These are phyloP conservation scores for Rhinatrema bivittatum DNA, from an alignment of 2,797 vertebrate species.

Conservation along the genomic window DNA sequence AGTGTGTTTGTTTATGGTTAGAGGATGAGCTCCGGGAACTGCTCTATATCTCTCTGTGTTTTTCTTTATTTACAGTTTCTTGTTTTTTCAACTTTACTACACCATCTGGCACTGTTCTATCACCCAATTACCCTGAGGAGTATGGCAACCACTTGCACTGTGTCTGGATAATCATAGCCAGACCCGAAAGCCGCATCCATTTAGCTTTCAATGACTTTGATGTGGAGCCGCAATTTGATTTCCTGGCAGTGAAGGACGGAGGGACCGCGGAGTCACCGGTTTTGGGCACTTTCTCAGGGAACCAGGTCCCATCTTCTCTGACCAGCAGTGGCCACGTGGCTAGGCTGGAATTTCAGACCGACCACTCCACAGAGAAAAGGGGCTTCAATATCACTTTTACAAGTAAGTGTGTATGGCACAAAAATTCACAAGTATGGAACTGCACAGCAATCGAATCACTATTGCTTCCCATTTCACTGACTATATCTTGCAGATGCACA, in stretches of 20 bases:
- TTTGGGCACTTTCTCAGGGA: conserved; percentile 90
- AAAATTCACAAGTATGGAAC: too few species aligned
- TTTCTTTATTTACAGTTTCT: conserved; percentile 85
- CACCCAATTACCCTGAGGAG: conserved; percentile 94
- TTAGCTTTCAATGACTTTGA: conserved; percentile 96
- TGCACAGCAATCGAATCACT: too few species aligned
- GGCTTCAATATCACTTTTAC: conserved; percentile 98
- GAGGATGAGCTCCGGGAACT: too few species aligned
- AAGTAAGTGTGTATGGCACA: conserved; percentile 71
- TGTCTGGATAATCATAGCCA: conserved; percentile 94
- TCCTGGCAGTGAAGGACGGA: conserved; percentile 90
- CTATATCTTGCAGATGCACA: too few species aligned
- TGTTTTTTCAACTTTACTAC: conserved; percentile 99
- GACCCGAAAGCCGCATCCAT: conserved; percentile 89
- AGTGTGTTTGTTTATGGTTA: too few species aligned
- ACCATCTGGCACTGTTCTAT: conserved; percentile 84
- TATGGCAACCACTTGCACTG: conserved; percentile 97
- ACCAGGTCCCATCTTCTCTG: conserved; percentile 83
- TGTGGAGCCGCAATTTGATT: conserved; percentile 97
- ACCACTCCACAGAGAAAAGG: conserved; percentile 92
- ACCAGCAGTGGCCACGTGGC: conserved; percentile 90
- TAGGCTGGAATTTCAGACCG: conserved; percentile 91
- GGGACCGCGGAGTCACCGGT: conserved; percentile 89
- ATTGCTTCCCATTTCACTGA: too few species aligned
- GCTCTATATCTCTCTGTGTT: too few species aligned